Conservation (phyloP, 2,888 invertebrate species). For the Scrobipalpa costella region DNA sequence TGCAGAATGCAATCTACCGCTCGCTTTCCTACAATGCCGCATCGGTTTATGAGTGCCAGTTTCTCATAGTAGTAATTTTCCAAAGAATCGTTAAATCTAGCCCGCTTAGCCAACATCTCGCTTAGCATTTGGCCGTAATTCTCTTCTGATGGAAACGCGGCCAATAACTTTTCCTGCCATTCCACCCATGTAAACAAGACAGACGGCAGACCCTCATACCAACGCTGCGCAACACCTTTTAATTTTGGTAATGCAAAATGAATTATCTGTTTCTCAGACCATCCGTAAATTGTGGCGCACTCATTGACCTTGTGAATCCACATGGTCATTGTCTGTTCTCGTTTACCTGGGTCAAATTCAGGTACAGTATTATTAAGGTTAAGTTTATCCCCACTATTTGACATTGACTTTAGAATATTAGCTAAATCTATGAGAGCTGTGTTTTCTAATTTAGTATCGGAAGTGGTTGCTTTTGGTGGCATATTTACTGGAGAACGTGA, state of each 20-base stretch:
- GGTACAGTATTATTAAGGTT: not conserved
- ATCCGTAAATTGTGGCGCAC: constrained; percentile 6
- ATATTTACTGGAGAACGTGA: not conserved
- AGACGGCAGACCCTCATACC: too few species aligned
- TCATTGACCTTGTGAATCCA: constrained; percentile 16
- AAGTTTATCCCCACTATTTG: not conserved
- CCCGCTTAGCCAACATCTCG: constrained; percentile 30
- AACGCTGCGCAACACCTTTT: too few species aligned
- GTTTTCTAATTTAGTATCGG: not conserved
- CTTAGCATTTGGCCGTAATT: constrained; percentile 28
- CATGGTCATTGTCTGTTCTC: constrained; percentile 13
- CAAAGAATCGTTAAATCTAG: constrained; percentile 26
- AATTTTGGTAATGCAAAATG: too few species aligned
- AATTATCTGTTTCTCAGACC: constrained; percentile 10
- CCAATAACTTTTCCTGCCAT: constrained; percentile 31
- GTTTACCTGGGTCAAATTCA: too few species aligned
- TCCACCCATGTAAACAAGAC: constrained; percentile 30
- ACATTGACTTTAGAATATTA: not conserved
- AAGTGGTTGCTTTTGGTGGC: not conserved
- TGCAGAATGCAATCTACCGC: constrained; percentile 33
- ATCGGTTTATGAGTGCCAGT: constrained; percentile 30
- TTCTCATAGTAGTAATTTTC: constrained; percentile 33
- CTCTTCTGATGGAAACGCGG: constrained; percentile 31
- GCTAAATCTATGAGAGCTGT: not conserved
- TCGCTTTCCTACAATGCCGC: constrained; percentile 29